These are phyloP conservation scores for Pelodytes ibericus DNA, from an alignment of 2,797 vertebrate genomes.

Conservation along the genomic window DNA sequence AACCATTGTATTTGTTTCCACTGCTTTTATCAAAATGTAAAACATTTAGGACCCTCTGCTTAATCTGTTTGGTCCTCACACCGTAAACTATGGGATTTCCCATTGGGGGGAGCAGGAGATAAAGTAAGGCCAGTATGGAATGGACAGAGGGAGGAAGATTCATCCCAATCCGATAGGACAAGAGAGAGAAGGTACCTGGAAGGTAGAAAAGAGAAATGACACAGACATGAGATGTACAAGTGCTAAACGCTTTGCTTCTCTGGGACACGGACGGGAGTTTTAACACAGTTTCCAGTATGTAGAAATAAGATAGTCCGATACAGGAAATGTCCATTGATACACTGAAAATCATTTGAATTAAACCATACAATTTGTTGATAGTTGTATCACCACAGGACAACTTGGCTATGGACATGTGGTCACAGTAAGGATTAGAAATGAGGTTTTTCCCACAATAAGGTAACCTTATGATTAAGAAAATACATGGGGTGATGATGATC, in stretches of 20 bases:
- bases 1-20: too few relatives aligned
- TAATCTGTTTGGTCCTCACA: too few relatives aligned
- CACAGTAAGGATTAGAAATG: conserved; percentile 67
- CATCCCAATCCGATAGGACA: too few relatives aligned
- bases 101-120: too few relatives aligned
- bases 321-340: background rate
- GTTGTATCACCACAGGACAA: conserved; percentile 60
- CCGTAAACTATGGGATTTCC: too few relatives aligned
- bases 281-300: background rate
- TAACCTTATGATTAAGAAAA: background rate
- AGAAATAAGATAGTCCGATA: background rate
- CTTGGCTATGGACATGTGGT: conserved; percentile 82
- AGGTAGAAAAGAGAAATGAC: background rate
- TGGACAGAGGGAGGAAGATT: too few relatives aligned
- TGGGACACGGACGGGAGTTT: background rate
- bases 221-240: background rate
- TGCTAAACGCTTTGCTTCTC: background rate
- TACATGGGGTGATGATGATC: background rate
- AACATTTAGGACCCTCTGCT: too few relatives aligned
- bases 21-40: too few relatives aligned
- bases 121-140: too few relatives aligned
- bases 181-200: too few relatives aligned
- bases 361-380: background rate
- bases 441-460: background rate
- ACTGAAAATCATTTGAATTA: background rate